Conservation (phyloP, 37 sponge, comb jelly and placozoan genomes). For the Agelas oroides region DNA sequence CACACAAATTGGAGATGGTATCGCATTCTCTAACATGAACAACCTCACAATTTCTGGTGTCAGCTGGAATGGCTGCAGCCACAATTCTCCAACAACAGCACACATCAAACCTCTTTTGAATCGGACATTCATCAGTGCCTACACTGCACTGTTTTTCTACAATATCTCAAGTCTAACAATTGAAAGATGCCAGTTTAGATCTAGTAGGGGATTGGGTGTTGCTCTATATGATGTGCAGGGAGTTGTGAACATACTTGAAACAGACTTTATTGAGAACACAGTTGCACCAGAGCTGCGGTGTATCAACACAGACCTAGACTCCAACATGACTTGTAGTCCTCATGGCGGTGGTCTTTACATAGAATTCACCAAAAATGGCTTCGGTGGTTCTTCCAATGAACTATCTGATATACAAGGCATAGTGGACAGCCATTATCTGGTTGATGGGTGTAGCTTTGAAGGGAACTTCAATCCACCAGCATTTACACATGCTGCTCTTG, state of each 20-base stretch:
- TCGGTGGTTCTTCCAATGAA: neutral
- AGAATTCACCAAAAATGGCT: constrained; percentile 5
- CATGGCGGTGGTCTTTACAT: constrained; percentile 13
- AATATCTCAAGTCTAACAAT: constrained; percentile 14
- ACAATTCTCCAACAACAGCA: neutral
- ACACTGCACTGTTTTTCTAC: constrained; percentile 27
- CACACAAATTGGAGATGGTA: neutral
- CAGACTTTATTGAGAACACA: neutral
- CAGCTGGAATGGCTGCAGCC: neutral
- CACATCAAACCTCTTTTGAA: neutral
- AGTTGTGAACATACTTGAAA: neutral
- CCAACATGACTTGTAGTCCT: constrained; percentile 6
- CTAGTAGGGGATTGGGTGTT: constrained; percentile 22
- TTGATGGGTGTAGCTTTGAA: constrained; percentile 10
- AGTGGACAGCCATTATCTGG: neutral
- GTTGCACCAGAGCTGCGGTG: neutral
- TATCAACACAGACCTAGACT: too few species aligned
- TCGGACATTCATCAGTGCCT: neutral
- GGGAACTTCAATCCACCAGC: constrained; percentile 8
- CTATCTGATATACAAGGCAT: neutral
- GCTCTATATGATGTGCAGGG: constrained; percentile 37
- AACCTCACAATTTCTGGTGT: neutral
- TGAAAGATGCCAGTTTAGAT: neutral
- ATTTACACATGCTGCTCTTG: neutral
- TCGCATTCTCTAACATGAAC: neutral